Evolutionary conservation across 1,140 invertebrate genomes (phyloP), one percentile per base, ranked within the genome.

Genomic region (Drosophila biarmipes): DNA sequence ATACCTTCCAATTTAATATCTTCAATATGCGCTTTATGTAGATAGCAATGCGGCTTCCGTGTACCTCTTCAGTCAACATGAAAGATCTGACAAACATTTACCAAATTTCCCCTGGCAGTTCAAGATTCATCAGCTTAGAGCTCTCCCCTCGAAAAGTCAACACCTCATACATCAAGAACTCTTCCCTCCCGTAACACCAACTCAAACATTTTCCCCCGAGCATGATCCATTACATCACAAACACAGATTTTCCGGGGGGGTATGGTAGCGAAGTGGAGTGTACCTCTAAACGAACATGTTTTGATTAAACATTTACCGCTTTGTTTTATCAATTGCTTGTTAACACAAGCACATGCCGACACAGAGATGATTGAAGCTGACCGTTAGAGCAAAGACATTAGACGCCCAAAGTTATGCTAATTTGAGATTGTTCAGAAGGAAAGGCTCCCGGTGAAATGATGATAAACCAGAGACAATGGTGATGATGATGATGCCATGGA

Each of bases 291-390:
- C 24, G 11, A 46, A 35, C 38, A 34, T 31, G 48, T 53, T 52
- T 46, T n/a, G 49, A 43, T 63, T 48, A 64, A 76, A 74, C 46
- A 56, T 75, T 75, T 75, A 75, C 72, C 73, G 73, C 62, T 68
- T 76, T 76, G 73, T 68, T 76, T 76, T 68, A 76, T 76, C 73
- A 76, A 76, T 76, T 75, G 64, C 73, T 77, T 77, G 73, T 77
- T 77, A 77, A 62, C 63, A 69, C 66, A 69, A 46, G 55, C 63
- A 56, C 66, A 69, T 38, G 14, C 63, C 55, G 61, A 24, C 46
- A 38, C 14, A 46, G 29, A 49, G 66, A 45, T 63, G 71, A 73
- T 73, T 73, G 68, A 35, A 73, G 68, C 40, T 67, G 72, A 76
- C 73, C 73, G 73, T 76, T 76, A 76, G 73, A 68, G 42, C 35